Percentiles rank a stretch among this genome's conserved stretches.
Conservation (phyloP, 2,888 invertebrate genomes). For the Polymixis lichenea region DNA sequence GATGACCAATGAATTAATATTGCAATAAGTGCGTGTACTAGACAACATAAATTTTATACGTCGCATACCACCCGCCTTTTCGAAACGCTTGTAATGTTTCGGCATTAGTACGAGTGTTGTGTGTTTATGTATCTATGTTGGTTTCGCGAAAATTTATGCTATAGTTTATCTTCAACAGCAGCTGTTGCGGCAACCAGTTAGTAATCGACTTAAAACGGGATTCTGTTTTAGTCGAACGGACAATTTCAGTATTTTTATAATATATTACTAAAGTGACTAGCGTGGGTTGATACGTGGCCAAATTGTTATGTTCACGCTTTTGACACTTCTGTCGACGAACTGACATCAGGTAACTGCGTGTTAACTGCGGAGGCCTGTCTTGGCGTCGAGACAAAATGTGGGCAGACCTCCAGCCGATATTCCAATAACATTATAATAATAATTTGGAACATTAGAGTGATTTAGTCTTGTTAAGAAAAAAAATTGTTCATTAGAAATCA, state of each 20-base stretch:
- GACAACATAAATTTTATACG: slow-evolving; percentile 65
- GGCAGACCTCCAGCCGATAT: slow-evolving; percentile 63
- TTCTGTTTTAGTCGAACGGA: slow-evolving; percentile 37
- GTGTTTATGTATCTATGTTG: slow-evolving; percentile 66
- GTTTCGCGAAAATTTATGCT: slow-evolving; percentile 66
- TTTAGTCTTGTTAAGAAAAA: slow-evolving; percentile 27
- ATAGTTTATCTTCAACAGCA: slow-evolving; percentile 65
- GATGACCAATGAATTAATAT: slow-evolving; percentile 54
- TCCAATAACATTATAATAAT: slow-evolving; percentile 56
- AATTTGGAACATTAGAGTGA: slow-evolving; percentile 43
- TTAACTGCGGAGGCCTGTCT: slow-evolving; percentile 62
- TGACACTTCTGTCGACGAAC: slow-evolving; percentile 63
- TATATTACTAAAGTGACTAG: slow-evolving; percentile 48
- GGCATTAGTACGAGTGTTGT: slow-evolving; percentile 58
- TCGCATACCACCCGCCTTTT: slow-evolving; percentile 49
- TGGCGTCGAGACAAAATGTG: slow-evolving; percentile 63
- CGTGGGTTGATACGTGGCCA: slow-evolving; percentile 63
- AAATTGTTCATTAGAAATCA: slow-evolving; percentile 8
- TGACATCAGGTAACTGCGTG: slow-evolving; percentile 63
- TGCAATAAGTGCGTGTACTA: slow-evolving; percentile 49
- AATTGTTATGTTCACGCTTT: slow-evolving; percentile 66
- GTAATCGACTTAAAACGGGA: slow-evolving; percentile 50
- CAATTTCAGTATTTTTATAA: slow-evolving; percentile 54
- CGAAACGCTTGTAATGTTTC: slow-evolving; percentile 62
- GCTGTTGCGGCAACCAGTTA: slow-evolving; percentile 50